Conservation (phyloP, 2,888 invertebrate genomes). For the Rosalia funebris region DNA sequence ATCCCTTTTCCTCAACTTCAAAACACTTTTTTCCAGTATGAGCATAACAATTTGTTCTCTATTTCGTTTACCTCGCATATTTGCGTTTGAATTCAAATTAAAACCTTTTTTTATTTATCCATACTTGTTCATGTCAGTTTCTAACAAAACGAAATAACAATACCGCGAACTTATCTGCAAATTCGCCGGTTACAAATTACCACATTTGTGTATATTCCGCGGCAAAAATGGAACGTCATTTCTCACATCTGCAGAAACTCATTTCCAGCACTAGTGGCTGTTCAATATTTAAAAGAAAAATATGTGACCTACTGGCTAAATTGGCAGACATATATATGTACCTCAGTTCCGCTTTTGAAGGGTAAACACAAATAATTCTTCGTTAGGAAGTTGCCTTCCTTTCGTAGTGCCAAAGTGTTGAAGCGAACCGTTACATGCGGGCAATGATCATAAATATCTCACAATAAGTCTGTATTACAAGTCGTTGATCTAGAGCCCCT, state of each 20-base stretch:
- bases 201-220: background rate
- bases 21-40: no score
- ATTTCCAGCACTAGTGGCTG: slow-evolving; percentile 2
- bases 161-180: no score
- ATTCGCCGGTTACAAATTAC: background rate
- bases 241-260: background rate
- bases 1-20: no score
- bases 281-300: slow-evolving; percentile 10
- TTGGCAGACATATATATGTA: slow-evolving; percentile 22
- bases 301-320: slow-evolving; percentile 10
- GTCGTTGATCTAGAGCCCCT: slow-evolving; percentile 17
- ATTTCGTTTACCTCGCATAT: no score
- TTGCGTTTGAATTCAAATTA: no score
- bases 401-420: slow-evolving; percentile 11
- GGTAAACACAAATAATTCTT: slow-evolving; percentile 15
- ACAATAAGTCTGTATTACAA: slow-evolving; percentile 28
- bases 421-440: slow-evolving; percentile 23
- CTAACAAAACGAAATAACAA: no score
- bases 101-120: no score
- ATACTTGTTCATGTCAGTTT: no score
- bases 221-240: background rate
- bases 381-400: slow-evolving; percentile 15
- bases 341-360: slow-evolving; percentile 4
- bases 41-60: no score
- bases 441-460: slow-evolving; percentile 28